These are phyloP conservation scores for Epizoanthus stellaris DNA, from an alignment of 92 coral and sea anemone genomes.

Conservation along the genomic window DNA sequence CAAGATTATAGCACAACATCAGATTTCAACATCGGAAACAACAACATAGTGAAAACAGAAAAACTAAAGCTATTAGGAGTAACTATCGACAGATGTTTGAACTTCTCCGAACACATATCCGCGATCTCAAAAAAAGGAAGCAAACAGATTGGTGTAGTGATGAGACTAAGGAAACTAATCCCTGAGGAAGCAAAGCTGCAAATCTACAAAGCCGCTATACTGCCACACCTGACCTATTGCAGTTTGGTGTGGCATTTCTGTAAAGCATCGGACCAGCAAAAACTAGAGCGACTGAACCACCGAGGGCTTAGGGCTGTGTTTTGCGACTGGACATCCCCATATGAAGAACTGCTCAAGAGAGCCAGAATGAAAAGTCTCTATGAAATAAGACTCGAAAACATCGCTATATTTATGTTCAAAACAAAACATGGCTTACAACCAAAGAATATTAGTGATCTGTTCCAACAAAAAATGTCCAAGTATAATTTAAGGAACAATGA, in stretches of 20 bases:
- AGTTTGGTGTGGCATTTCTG: constrained; percentile 57
- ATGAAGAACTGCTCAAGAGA: constrained; percentile 56
- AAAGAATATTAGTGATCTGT: constrained; percentile 33
- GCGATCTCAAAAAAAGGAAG: constrained; percentile 55
- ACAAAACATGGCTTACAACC: constrained; percentile 35
- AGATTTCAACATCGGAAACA: neutral
- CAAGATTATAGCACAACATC: constrained; percentile 22
- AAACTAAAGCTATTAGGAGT: constrained; percentile 47
- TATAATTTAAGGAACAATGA: constrained; percentile 37
- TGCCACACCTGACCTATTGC: constrained; percentile 57
- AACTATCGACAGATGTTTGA: constrained; percentile 20
- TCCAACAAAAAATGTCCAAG: constrained; percentile 32
- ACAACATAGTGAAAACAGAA: constrained; percentile 11
- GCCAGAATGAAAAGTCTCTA: constrained; percentile 46
- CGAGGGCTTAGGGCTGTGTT: constrained; percentile 65
- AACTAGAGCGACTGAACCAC: constrained; percentile 58
- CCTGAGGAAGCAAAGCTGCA: constrained; percentile 56
- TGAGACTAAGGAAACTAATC: constrained; percentile 56
- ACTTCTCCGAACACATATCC: constrained; percentile 54
- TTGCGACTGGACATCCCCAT: constrained; percentile 57
- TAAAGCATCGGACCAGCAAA: constrained; percentile 29
- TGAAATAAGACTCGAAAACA: constrained; percentile 53
- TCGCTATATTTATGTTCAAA: constrained; percentile 59
- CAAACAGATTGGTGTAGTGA: constrained; percentile 46
- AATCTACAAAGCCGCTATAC: constrained; percentile 59